Percentiles rank a stretch among this genome's conserved stretches.
phyloP scores from a whole-genome alignment of 2,113 vertebrate species.

The Sturnus vulgaris region DNA sequence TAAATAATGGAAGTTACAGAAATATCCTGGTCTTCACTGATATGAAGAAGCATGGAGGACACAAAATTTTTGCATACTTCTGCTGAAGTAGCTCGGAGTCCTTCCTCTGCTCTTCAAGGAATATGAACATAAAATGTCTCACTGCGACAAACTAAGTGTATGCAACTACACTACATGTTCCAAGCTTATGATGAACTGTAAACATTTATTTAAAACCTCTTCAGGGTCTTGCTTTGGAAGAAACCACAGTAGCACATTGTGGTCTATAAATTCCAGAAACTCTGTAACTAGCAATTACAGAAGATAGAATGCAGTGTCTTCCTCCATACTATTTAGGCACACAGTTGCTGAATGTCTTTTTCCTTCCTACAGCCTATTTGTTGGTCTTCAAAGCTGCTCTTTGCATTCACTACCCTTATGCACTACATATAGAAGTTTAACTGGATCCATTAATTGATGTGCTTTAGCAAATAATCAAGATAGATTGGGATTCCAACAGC shows the following conservation, averaged over 20 bases:
- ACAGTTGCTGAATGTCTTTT: background rate
- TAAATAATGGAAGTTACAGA: background rate
- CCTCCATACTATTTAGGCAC: background rate
- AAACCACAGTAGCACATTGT: background rate
- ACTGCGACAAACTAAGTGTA: background rate
- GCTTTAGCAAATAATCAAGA: background rate
- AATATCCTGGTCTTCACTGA: background rate
- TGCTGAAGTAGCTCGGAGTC: background rate
- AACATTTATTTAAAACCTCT: background rate
- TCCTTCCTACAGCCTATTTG: background rate
- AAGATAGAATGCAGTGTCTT: background rate
- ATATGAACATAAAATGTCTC: background rate
- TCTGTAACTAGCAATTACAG: background rate
- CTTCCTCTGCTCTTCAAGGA: background rate
- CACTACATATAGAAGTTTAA: background rate
- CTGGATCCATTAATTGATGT: background rate
- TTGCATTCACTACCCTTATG: background rate
- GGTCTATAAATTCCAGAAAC: background rate
- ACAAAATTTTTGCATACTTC: background rate
- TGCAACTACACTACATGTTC: background rate
- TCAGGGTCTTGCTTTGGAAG: background rate
- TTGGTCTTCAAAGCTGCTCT: background rate
- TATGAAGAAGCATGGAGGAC: background rate
- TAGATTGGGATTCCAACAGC: background rate
- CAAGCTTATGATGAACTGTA: background rate